phyloP scores from a whole-genome alignment of 2,113 vertebrate species.

The Limanda limanda region DNA sequence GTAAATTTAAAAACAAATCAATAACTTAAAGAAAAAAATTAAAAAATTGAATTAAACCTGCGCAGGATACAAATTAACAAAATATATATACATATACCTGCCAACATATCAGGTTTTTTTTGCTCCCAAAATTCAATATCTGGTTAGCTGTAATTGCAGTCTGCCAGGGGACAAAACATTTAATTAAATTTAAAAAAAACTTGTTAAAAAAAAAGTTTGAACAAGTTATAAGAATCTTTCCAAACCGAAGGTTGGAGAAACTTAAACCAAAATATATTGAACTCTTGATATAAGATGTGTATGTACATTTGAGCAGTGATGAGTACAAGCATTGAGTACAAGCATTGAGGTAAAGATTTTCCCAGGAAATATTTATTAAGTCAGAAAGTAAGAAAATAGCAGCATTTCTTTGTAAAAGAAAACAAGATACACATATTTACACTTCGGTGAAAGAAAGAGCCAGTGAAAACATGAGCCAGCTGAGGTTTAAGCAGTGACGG shows the following conservation, averaged over 20 bases:
- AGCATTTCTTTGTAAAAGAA: conserved; percentile 37
- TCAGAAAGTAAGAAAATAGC: conserved; percentile 49
- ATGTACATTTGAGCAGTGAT: background rate
- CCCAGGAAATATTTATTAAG: conserved; percentile 51
- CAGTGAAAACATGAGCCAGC: background rate
- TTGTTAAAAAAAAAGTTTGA: too few relatives aligned
- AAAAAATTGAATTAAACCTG: too few relatives aligned
- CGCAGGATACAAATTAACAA: too few relatives aligned
- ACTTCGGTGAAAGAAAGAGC: conserved; percentile 3
- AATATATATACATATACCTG: too few relatives aligned
- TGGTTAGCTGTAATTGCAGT: too few relatives aligned
- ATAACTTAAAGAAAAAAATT: too few relatives aligned
- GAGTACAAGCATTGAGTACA: background rate
- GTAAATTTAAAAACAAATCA: too few relatives aligned
- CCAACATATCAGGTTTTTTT: too few relatives aligned
- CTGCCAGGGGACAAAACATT: too few relatives aligned
- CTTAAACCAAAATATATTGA: background rate
- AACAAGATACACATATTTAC: conserved; percentile 50
- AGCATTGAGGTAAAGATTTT: background rate
- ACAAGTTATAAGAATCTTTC: too few relatives aligned
- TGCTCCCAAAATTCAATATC: background rate
- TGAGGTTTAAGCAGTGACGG: conserved; percentile 7
- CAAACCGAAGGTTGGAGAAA: background rate
- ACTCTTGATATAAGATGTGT: background rate
- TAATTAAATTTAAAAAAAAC: too few relatives aligned